These are phyloP conservation scores for Diploptera punctata DNA, from an alignment of 2,888 invertebrate genomes.

Conservation along the genomic window DNA sequence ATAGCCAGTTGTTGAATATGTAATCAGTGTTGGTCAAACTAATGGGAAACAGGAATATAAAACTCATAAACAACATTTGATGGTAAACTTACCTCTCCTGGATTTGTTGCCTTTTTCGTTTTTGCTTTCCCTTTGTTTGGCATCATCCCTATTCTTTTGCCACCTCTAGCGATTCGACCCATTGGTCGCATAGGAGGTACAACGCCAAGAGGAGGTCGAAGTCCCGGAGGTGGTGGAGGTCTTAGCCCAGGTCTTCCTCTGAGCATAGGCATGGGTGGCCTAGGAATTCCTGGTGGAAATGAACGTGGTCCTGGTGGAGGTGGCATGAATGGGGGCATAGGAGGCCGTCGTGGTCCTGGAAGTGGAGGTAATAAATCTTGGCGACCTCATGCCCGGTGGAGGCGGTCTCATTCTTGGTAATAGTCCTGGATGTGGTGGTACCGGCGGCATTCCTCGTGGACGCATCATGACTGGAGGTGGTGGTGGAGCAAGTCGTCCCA, in stretches of 20 bases:
- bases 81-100: conserved; percentile 2
- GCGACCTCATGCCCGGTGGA: conserved; percentile 45
- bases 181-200: conserved; percentile 38
- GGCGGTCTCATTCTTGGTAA: conserved; percentile 45
- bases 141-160: conserved; percentile 8
- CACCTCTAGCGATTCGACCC: conserved; percentile 20
- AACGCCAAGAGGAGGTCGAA: conserved; percentile 38
- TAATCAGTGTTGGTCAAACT: too few species aligned
- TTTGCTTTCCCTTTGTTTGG: conserved; percentile 24
- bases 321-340: conserved; percentile 46
- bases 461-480: conserved; percentile 25
- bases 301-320: conserved; percentile 39
- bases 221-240: conserved; percentile 38
- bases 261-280: conserved; percentile 36
- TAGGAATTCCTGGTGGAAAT: conserved; percentile 43
- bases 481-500: conserved; percentile 31
- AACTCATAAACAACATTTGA: too few species aligned
- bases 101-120: conserved; percentile 22
- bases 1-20: too few species aligned
- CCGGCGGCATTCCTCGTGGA: conserved; percentile 33
- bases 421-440: conserved; percentile 27
- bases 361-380: conserved; percentile 46
- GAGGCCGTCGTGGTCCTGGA: conserved; percentile 42
- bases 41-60: too few species aligned
- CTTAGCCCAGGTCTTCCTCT: conserved; percentile 30